Base-by-base conservation (phyloP, 1,140 invertebrate genomes). In the Caenorhabditis brenneri region DNA sequence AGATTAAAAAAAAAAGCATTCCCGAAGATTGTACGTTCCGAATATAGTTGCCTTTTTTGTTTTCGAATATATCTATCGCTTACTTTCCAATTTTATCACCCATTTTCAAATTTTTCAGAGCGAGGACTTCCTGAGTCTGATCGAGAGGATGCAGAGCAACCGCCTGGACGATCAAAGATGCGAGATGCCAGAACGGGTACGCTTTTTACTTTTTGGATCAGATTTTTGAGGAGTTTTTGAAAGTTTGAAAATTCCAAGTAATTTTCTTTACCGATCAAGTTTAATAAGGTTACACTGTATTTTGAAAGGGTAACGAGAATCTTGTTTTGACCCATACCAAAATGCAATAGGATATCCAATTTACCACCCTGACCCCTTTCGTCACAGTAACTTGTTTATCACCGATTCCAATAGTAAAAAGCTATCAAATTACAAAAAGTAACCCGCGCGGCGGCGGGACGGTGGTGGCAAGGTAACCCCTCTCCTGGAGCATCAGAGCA, bases 141-240 rank as follows among this genome's bases (percentile, higher is more conserved):
- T 97, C 86, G 95, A 96, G 91, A 93, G 94, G 91, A 94, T 96
- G 80, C 95, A 97, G 92, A 95, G 95, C 92, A 95, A 95, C 81
- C 93, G 96, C 55, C 92, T 97, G 88, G 96, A 97, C 90, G 96
- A 97, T 92, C 96, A 97, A 92, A 93, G 96, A 91, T 97, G 96
- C 91, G 95, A 95, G 82, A 92, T 97, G 87, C 95, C 95, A 60
- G 84, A 85, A 19, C 16, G 33, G 65, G 65, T 74, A 42, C 33
- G 65, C 31, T 36, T 16, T 65, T 65, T n/a, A n/a, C 1, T 65
- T 65, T 74, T 42, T 74, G 7, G 7, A 58, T 24, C 4, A 24
- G 0, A 19, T 24, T 22, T 36, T 36, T 65, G 29, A 29, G 9
- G 9, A 29, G n/a, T n/a, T n/a, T 29, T 9, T 19, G 24, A 31